phyloP scores from a whole-genome alignment of 1,140 invertebrate species.

The Megalonaias nervosa region DNA sequence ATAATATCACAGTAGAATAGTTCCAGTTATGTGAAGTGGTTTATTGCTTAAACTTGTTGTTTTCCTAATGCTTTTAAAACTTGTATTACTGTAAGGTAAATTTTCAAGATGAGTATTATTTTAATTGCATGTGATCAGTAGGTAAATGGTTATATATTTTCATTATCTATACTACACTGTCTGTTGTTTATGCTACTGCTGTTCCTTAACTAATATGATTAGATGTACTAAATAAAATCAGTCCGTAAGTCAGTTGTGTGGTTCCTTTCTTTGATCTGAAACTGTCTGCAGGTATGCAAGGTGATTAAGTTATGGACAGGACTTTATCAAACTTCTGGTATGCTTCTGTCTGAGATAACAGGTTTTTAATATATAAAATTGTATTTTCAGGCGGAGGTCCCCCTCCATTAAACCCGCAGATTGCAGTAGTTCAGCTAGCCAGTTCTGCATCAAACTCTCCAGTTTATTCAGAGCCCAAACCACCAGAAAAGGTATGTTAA shows the following conservation, averaged over 20 bases:
- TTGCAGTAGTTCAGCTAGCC: constrained; percentile 35
- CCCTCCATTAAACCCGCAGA: constrained; percentile 32
- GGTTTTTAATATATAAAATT: background rate
- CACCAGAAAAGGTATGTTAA: constrained; percentile 42
- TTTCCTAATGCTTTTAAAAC: no score
- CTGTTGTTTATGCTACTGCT: background rate
- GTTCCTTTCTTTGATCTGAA: background rate
- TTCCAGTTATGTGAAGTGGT: no score
- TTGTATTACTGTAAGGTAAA: no score
- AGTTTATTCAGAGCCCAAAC: constrained; percentile 34
- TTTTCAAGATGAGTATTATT: no score
- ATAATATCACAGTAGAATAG: no score
- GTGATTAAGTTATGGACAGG: background rate
- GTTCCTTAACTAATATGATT: no score
- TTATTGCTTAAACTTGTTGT: no score
- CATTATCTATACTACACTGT: no score
- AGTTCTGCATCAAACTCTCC: constrained; percentile 43
- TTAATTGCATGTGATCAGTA: no score
- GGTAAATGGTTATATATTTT: no score
- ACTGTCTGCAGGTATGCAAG: background rate
- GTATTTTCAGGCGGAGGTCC: background rate
- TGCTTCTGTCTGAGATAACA: background rate
- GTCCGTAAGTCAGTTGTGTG: background rate
- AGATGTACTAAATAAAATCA: background rate
- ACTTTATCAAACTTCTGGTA: background rate